A percentile compares a stretch with the other conserved stretches of the same genome.
Conservation (phyloP, 2,797 vertebrate genomes). For the Gallinago nigripennis region DNA sequence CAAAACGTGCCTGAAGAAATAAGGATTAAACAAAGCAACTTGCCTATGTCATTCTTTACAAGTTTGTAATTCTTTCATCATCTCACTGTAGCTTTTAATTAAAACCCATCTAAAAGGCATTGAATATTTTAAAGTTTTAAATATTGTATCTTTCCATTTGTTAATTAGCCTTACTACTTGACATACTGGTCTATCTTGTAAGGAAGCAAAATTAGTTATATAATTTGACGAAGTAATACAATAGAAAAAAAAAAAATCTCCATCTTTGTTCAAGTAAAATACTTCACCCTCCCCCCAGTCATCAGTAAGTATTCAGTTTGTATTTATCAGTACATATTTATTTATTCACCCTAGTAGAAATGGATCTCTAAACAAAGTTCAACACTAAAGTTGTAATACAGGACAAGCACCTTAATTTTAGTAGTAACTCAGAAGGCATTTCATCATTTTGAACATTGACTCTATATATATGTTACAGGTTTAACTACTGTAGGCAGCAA, state of each 20-base stretch:
- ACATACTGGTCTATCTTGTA: not conserved
- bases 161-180: not conserved
- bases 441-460: not conserved
- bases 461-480: not conserved
- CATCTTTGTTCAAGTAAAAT: not conserved
- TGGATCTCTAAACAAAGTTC: not conserved
- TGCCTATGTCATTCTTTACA: not conserved
- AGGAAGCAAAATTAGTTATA: not conserved
- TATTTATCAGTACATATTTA: not conserved
- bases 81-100: not conserved
- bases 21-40: not conserved
- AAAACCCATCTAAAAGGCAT: not conserved
- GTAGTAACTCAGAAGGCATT: not conserved
- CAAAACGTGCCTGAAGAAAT: not conserved
- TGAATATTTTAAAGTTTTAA: not conserved
- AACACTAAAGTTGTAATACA: not conserved
- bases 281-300: not conserved
- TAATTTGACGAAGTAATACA: not conserved
- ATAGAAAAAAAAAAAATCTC: not conserved
- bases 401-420: not conserved
- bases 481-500: not conserved
- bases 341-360: not conserved
- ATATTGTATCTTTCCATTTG: not conserved
- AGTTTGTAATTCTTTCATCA: not conserved
- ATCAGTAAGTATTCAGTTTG: not conserved